Percentiles rank a stretch among this genome's conserved stretches.
Evolutionary conservation across 1,140 invertebrate genomes (phyloP).

Genomic region (Drusus annulatus): DNA sequence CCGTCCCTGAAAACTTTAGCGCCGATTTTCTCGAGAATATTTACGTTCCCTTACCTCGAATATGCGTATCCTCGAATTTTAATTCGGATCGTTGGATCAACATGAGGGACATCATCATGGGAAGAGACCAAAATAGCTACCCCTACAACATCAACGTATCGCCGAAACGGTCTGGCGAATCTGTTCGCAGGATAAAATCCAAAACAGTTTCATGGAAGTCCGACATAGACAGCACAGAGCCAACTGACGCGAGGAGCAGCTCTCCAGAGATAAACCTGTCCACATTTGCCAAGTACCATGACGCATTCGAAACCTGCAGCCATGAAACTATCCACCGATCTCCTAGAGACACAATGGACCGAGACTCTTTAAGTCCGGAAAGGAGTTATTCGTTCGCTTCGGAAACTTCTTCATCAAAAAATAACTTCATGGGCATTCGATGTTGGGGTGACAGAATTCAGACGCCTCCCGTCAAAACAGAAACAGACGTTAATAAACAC

Average conservation of each 20-base stretch:
- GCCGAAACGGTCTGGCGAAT: constrained; percentile 32
- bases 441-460: constrained; percentile 50
- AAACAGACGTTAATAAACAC: neutral
- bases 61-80: constrained; percentile 46
- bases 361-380: constrained; percentile 3
- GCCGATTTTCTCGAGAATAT: constrained; percentile 53
- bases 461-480: neutral
- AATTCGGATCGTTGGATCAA: constrained; percentile 40
- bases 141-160: constrained; percentile 55
- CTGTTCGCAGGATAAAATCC: constrained; percentile 6
- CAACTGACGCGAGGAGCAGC: neutral
- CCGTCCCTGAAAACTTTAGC: neutral
- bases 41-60: constrained; percentile 51
- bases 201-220: constrained; percentile 54
- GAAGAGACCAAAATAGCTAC: constrained; percentile 51
- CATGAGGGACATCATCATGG: constrained; percentile 55
- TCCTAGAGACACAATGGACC: neutral
- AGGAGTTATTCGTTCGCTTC: constrained; percentile 15
- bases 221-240: neutral
- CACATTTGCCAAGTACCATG: neutral
- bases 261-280: neutral
- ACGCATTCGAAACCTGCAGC: neutral
- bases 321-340: neutral
- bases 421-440: constrained; percentile 53
- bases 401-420: neutral